A percentile compares a stretch with the other conserved stretches of the same genome.
Conservation (phyloP, 2,797 vertebrate species). For the Lateolabrax maculatus region DNA sequence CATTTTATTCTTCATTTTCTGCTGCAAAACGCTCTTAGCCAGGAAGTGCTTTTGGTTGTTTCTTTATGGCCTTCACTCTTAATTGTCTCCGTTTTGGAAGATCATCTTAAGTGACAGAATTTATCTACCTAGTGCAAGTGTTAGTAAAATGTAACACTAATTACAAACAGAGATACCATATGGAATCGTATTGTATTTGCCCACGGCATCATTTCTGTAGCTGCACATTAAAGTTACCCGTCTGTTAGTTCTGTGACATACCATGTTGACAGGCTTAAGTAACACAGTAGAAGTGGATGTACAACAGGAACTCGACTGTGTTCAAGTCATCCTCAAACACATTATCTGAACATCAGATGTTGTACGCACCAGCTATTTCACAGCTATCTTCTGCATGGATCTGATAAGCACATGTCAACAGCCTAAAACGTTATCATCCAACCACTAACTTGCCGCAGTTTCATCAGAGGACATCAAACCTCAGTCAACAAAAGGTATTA, state of each 20-base stretch:
- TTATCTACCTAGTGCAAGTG: neutral
- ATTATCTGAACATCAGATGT: conserved; percentile 60
- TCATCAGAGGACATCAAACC: conserved; percentile 6
- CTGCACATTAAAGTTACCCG: neutral
- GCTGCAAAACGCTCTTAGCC: neutral
- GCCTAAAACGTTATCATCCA: conserved; percentile 31
- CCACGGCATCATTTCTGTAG: neutral
- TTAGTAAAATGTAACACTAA: neutral
- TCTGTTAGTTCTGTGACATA: conserved; percentile 3
- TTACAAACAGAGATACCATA: neutral
- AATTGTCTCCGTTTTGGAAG: neutral
- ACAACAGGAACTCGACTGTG: conserved; percentile 12
- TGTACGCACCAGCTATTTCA: conserved; percentile 47
- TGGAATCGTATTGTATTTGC: neutral
- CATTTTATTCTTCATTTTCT: neutral
- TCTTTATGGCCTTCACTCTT: neutral
- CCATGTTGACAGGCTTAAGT: conserved; percentile 11
- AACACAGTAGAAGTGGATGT: neutral
- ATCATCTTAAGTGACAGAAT: neutral
- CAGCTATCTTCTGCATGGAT: conserved; percentile 42
- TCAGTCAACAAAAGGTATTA: neutral
- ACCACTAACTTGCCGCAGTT: conserved; percentile 36
- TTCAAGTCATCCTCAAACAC: conserved; percentile 20
- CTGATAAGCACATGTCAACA: conserved; percentile 64
- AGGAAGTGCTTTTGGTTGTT: neutral